Evolutionary conservation across 2,113 vertebrate species (phyloP).

Genomic region (Lepus americanus): DNA sequence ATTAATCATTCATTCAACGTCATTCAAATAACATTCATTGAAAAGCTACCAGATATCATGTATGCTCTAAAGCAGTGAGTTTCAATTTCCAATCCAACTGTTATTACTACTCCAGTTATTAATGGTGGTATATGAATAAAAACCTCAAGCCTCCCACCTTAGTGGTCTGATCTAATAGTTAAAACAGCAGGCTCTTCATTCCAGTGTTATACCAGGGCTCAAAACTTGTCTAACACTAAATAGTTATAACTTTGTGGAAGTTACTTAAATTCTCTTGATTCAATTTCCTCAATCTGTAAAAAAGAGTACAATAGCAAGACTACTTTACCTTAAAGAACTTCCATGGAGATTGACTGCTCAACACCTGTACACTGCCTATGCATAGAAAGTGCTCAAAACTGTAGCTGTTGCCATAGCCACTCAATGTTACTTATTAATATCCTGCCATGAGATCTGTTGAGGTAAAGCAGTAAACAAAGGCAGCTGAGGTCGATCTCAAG

Average conservation of each 20-base stretch:
- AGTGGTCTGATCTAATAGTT: background rate
- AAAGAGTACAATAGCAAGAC: background rate
- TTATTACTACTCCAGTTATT: background rate
- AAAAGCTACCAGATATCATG: background rate
- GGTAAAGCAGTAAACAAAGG: background rate
- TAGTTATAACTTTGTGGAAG: background rate
- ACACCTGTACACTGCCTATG: background rate
- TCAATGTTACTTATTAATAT: background rate
- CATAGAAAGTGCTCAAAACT: background rate
- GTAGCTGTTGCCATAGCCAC: background rate
- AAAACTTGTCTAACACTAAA: background rate
- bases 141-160: background rate
- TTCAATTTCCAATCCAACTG: background rate
- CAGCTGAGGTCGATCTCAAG: background rate
- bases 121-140: background rate
- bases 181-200: background rate
- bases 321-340: background rate
- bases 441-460: accelerated
- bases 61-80: background rate
- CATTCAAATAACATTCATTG: background rate
- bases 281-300: background rate
- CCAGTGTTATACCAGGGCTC: background rate
- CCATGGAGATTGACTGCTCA: background rate
- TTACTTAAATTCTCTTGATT: background rate
- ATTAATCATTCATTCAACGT: background rate